Base-by-base conservation (phyloP, 1,140 invertebrate species). In the Listronotus oregonensis region DNA sequence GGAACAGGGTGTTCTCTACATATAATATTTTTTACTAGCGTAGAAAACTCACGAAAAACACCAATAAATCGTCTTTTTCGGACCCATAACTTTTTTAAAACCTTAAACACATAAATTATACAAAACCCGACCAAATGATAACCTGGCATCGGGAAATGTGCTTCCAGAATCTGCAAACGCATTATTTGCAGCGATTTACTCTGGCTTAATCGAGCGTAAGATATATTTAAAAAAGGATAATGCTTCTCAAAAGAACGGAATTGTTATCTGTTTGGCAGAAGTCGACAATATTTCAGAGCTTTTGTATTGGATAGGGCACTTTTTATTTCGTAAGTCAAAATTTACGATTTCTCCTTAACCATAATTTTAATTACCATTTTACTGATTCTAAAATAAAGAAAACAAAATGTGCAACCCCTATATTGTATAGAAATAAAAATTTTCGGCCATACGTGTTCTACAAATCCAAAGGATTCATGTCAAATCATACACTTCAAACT, bases 141-240 rank as follows among this genome's bases (percentile, higher is more conserved):
- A 59, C 57, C 31, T 43, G 27, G 57, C 57, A 59, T 32, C 46
- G 57, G 47, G 44, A 49, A 59, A 59, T 59, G 46, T 37, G 57
- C 57, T 39, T 49, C 32, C 57, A 59, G 57, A 59, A 49, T 59
- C 57, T 49, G 57, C n/a, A 59, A 59, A 59, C 57, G 44, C 57
- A 49, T 59, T 59, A 59, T 59, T 59, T 59, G 57, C 57, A 49
- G 57, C 44, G 43, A 57, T 57, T 57, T 57, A 15, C 55, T 34
- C n/a, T 14, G 42, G 57, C 37, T 59, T 59, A 59, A 59, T 59
- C 57, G 57, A 59, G 18, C 57, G 57, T 49, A 49, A 59, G 44
- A 21, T 31, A 49, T 59, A 59, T 59, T 59, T 59, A 59, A 59
- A 57, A 58, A 59, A 59, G 44, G 57, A 59, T 59, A 59, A 59